Base-by-base conservation (phyloP, 1,140 invertebrate genomes). In the Drosophila tani region DNA sequence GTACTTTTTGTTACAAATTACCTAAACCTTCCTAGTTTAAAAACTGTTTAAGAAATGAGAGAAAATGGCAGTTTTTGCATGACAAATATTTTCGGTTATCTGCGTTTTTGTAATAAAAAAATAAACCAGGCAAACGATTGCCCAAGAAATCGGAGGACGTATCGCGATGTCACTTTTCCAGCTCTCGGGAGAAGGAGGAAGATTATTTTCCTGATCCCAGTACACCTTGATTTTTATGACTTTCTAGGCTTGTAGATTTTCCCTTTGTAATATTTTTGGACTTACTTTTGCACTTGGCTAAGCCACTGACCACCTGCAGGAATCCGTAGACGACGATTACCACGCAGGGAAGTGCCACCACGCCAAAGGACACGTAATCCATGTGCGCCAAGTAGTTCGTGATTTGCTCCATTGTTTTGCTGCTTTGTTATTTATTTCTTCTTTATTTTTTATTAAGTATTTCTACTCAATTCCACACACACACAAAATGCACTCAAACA, bases 311-410 rank as follows among this genome's bases (percentile, higher is more conserved):
- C 50, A 88, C 63, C 45, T 88, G 84, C 12, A 90, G 66, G 46
- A 88, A 84, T 66, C 85, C 85, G 12, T 84, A 88, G 66, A 88
- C 38, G 59, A 69, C 81, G n/a, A 88, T 90, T 11, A 90, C 71
- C 50, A 88, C 59, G 67, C 84, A 90, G 51, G 84, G 85, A 32
- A 88, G 50, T 5, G 84, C 85, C 62, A 90, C 73, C n/a, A 88
- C 81, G 51, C 78, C 66, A n/a, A 88, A 88, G 85, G 84, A 88
- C 81, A 87, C 81, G 78, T 87, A 87, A 88, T 87, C 83, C 84
- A 84, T 81, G 58, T 88, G 77, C 47, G 80, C 85, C 47, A 88
- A 68, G 46, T 87, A 87, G 47, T 84, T 79, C n/a, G 56, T 75
- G 46, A 88, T 84, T 78, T 90, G 85, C 78, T 88, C 84, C 84